Percentiles rank a stretch among this genome's conserved stretches.
phyloP scores from a whole-genome alignment of 2,797 vertebrate species.

The Macropodus opercularis region DNA sequence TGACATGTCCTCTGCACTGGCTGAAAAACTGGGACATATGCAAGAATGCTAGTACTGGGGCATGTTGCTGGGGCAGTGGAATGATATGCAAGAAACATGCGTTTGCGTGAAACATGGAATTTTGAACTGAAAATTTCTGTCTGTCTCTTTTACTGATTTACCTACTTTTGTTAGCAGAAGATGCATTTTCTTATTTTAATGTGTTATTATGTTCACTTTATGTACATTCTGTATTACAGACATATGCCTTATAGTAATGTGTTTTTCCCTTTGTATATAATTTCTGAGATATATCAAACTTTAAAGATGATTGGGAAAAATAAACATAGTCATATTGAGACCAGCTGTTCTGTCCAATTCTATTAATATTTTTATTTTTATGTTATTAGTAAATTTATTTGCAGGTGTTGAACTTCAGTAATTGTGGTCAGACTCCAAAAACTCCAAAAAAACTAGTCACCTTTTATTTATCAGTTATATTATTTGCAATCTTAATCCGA shows the following conservation, averaged over 20 bases:
- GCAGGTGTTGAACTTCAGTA: too few relatives aligned
- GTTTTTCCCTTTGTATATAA: constrained; percentile 36
- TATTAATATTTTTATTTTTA: too few relatives aligned
- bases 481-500: too few relatives aligned
- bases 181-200: constrained; percentile 14
- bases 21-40: constrained; percentile 54
- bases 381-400: background rate
- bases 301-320: constrained; percentile 43
- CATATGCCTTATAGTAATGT: background rate
- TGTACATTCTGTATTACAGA: background rate
- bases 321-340: constrained; percentile 23
- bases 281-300: constrained; percentile 47
- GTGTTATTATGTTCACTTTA: background rate
- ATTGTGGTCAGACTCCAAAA: too few relatives aligned
- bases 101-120: constrained; percentile 30
- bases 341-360: background rate
- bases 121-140: constrained; percentile 38
- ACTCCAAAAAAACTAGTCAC: too few relatives aligned
- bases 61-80: background rate
- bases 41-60: background rate
- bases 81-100: constrained; percentile 1
- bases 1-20: constrained; percentile 68
- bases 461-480: too few relatives aligned
- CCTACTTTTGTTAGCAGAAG: constrained; percentile 27
- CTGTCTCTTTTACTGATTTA: constrained; percentile 28